Evolutionary conservation across 2,888 invertebrate genomes (phyloP).

Genomic region (Dynastes grantii): DNA sequence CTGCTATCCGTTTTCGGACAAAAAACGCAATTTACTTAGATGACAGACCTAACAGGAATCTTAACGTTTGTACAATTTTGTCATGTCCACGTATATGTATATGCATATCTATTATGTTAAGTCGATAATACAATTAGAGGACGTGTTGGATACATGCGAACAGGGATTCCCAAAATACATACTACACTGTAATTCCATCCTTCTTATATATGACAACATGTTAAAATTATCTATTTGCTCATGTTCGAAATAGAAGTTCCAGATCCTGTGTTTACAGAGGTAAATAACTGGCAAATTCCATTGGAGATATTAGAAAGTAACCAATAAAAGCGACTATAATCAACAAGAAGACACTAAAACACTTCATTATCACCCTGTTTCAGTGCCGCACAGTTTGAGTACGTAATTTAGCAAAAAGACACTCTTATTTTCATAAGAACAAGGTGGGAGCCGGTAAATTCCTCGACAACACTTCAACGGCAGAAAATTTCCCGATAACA

Average conservation of each 20-base stretch:
- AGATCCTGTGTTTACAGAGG: background rate
- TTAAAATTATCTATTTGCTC: constrained; percentile 35
- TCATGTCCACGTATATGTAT: background rate
- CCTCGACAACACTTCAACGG: too few relatives aligned
- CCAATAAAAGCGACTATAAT: background rate
- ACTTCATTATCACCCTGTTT: too few relatives aligned
- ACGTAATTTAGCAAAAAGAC: too few relatives aligned
- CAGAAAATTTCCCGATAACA: too few relatives aligned
- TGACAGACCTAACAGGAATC: background rate
- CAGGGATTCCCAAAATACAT: constrained; percentile 32
- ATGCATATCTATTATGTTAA: background rate
- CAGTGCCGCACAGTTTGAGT: too few relatives aligned
- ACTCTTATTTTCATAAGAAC: too few relatives aligned
- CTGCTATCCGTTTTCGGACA: background rate
- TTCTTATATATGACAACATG: background rate
- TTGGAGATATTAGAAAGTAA: too few relatives aligned
- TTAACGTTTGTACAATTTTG: background rate
- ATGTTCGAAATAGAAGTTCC: background rate
- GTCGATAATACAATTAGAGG: constrained; percentile 32
- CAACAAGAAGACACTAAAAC: too few relatives aligned
- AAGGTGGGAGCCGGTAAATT: too few relatives aligned
- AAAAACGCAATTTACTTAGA: background rate
- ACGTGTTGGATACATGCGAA: background rate
- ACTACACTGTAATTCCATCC: background rate
- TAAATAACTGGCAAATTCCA: too few relatives aligned